Evolutionary conservation across 2,113 vertebrate species (phyloP).

Genomic region (Centropristis striata): DNA sequence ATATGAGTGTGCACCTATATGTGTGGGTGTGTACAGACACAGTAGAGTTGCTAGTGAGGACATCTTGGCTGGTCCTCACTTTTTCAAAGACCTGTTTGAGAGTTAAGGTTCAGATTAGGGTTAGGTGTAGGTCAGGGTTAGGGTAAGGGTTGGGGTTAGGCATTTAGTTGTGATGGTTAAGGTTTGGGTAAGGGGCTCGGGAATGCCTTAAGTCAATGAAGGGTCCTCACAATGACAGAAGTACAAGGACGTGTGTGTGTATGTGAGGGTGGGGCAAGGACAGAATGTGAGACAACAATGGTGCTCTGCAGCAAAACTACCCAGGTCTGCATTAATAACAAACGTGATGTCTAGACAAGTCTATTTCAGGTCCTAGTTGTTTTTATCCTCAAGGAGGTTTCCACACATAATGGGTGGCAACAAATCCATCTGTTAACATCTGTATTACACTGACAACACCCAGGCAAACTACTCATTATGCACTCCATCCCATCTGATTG

Average conservation of each 20-base stretch:
- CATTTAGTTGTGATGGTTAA: no score
- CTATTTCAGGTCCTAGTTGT: not conserved
- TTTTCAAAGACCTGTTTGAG: no score
- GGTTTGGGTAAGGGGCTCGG: no score
- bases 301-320: constrained; percentile 15
- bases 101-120: no score
- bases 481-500: constrained; percentile 19
- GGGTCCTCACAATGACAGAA: no score
- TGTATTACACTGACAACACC: constrained; percentile 14
- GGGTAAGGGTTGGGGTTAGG: no score
- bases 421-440: constrained; percentile 2
- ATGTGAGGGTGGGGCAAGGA: not conserved
- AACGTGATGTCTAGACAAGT: not conserved
- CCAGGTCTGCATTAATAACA: constrained; percentile 10
- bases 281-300: not conserved
- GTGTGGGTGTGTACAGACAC: no score
- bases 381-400: not conserved
- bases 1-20: not conserved
- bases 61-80: no score
- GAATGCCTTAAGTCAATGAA: no score
- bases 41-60: no score
- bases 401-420: not conserved
- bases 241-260: not conserved
- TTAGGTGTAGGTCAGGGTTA: no score
- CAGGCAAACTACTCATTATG: constrained; percentile 9